Evolutionary conservation across 2,797 vertebrate genomes (phyloP).

Genomic region (Typhlichthys subterraneus): DNA sequence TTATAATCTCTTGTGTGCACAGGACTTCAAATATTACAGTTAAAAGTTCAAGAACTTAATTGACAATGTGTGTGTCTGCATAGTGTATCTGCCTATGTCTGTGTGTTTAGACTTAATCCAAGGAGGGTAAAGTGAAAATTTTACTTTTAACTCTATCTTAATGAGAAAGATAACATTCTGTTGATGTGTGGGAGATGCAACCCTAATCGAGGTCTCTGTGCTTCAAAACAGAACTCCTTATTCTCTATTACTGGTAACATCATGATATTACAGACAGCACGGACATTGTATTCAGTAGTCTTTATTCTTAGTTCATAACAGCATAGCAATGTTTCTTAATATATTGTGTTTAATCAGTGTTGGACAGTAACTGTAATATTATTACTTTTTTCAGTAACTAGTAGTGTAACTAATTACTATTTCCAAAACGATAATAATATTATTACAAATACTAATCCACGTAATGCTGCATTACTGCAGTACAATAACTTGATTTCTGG

Average conservation of each 20-base stretch:
- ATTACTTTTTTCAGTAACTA: no score
- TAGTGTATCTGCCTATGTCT: slow-evolving; percentile 28
- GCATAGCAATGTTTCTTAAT: neutral
- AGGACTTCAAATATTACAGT: slow-evolving; percentile 16
- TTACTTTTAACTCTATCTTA: no score
- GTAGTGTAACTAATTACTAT: no score
- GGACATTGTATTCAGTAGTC: no score
- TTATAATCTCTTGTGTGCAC: slow-evolving; percentile 11
- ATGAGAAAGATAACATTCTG: slow-evolving; percentile 56
- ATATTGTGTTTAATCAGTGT: no score
- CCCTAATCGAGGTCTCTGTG: slow-evolving; percentile 6
- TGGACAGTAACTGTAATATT: no score
- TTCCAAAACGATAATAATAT: no score
- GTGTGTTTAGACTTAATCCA: slow-evolving; percentile 52
- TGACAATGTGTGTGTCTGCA: slow-evolving; percentile 6
- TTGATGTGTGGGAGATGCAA: slow-evolving; percentile 7
- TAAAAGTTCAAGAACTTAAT: slow-evolving; percentile 22
- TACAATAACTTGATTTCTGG: no score
- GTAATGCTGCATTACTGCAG: no score
- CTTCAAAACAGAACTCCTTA: slow-evolving; percentile 37
- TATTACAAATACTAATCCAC: no score
- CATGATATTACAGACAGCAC: slow-evolving; percentile 21
- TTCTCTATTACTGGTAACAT: slow-evolving; percentile 23
- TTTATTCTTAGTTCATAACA: neutral
- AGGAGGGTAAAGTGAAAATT: no score